Percentiles rank a stretch among this genome's conserved stretches.
These are phyloP conservation scores for Archips crataeganus DNA, from an alignment of 2,888 invertebrate species.

Conservation along the genomic window DNA sequence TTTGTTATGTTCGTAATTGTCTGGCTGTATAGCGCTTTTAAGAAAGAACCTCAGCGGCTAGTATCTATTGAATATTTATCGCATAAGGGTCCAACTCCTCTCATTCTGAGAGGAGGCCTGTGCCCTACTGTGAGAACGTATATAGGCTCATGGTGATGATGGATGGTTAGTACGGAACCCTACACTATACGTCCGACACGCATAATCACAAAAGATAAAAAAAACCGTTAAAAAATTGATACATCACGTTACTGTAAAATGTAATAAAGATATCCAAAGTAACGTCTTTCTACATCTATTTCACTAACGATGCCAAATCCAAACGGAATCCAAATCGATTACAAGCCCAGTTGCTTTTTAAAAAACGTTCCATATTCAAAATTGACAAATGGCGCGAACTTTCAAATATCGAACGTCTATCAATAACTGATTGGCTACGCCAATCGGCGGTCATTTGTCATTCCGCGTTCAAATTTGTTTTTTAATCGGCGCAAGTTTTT, in stretches of 20 bases:
- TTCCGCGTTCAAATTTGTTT: conserved; percentile 54
- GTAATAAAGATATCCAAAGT: background rate
- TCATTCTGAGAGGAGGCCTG: no score
- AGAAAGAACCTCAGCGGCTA: no score
- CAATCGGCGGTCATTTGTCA: conserved; percentile 76
- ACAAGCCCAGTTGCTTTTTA: conserved; percentile 42
- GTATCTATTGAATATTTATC: no score
- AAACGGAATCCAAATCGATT: conserved; percentile 40
- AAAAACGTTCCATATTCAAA: conserved; percentile 61
- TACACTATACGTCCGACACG: no score
- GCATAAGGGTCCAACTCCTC: no score
- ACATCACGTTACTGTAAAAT: background rate
- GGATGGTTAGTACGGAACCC: no score
- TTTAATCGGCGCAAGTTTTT: conserved; percentile 41
- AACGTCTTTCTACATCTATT: conserved; percentile 21
- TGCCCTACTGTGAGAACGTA: no score
- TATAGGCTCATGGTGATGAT: no score
- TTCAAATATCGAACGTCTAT: conserved; percentile 71
- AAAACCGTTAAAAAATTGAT: background rate
- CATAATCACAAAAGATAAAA: background rate
- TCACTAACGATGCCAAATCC: conserved; percentile 27
- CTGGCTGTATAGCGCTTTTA: no score
- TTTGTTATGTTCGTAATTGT: no score
- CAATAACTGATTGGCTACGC: conserved; percentile 76
- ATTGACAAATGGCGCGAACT: conserved; percentile 74